Evolutionary conservation across 2,113 vertebrate species (phyloP), one percentile per base, ranked within the genome.

Genomic region (Lycocorax pyrrhopterus): DNA sequence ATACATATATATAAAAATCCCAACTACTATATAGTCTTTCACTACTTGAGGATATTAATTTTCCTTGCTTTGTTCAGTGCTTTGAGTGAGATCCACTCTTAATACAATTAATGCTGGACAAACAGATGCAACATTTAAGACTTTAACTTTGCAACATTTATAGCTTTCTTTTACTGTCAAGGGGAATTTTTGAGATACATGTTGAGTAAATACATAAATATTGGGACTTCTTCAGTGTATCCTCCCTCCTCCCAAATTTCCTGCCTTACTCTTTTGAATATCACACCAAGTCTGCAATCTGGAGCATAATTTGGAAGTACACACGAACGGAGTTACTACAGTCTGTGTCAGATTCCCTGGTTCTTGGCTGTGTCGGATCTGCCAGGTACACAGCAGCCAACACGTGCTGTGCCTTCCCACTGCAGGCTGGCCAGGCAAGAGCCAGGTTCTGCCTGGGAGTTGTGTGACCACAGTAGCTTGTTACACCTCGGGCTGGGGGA

Each of bases 391-490:
- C 20, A 22, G 11, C 19, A 3, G 23, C 2, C 11, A 55, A 4
- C 30, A 12, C 2, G 0, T 0, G 3, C 21, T 44, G 29, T 82
- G 53, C 53, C 32, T 71, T 72, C 58, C 29, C 16, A 1, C 25
- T 2, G 0, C 35, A 23, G 56, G 23, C 64, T 73, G 60, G 23
- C 62, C 58, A 27, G 59, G 19, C 12, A 6, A 0, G 15, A 69
- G 39, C 35, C 63, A 41, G 2, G 4, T 64, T 64, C 63, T 52
- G 11, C 21, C 58, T 9, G 32, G 41, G 19, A 66, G 4, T 49
- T 44, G 0, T 0, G 6, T 10, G 80, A 41, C 43, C 19, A 3
- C 22, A 6, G 26, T 0, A 33, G 22, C 26, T 80, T 39, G 3
- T 39, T 47, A 15, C 13, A 78, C 47, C 43, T 25, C 13, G 3